phyloP scores from a whole-genome alignment of 2,797 vertebrate species.

The Dromococcyx pavoninus region DNA sequence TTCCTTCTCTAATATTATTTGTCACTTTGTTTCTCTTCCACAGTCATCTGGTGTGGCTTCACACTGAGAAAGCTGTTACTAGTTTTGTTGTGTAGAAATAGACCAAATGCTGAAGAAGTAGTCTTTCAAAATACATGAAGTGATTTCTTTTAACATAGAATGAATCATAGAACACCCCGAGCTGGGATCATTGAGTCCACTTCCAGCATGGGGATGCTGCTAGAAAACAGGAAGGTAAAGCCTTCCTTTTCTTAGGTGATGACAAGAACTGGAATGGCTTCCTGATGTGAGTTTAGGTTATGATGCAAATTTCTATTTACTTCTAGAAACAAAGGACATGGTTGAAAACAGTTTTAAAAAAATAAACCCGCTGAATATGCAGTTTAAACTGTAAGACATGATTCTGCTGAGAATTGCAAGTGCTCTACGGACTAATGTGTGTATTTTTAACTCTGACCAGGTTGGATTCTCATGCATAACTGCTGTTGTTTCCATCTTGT shows the following conservation, averaged over 20 bases:
- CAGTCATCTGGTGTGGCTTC: slow-evolving; percentile 27
- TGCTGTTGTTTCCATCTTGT: slow-evolving; percentile 19
- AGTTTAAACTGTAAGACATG: background rate
- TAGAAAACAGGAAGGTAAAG: background rate
- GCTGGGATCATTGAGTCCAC: too few species aligned
- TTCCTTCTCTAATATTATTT: background rate
- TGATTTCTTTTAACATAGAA: background rate
- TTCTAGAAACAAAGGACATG: background rate
- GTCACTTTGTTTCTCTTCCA: slow-evolving; percentile 21
- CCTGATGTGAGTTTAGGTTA: background rate
- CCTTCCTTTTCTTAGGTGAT: background rate
- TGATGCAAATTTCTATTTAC: background rate
- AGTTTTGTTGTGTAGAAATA: slow-evolving; percentile 17
- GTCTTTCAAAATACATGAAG: background rate
- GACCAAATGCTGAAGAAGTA: background rate
- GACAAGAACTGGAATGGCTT: background rate
- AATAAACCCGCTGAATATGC: background rate
- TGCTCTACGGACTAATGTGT: background rate
- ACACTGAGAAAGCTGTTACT: slow-evolving; percentile 14
- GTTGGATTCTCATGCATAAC: slow-evolving; percentile 23
- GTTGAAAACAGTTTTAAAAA: background rate
- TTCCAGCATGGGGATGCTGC: background rate
- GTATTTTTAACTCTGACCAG: slow-evolving; percentile 34
- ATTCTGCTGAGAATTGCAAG: background rate
- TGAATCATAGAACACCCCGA: too few species aligned